A percentile compares a stretch with the other conserved stretches of the same genome.
These are phyloP conservation scores for Elysia chlorotica DNA, from an alignment of 1,140 invertebrate genomes.

Conservation along the genomic window DNA sequence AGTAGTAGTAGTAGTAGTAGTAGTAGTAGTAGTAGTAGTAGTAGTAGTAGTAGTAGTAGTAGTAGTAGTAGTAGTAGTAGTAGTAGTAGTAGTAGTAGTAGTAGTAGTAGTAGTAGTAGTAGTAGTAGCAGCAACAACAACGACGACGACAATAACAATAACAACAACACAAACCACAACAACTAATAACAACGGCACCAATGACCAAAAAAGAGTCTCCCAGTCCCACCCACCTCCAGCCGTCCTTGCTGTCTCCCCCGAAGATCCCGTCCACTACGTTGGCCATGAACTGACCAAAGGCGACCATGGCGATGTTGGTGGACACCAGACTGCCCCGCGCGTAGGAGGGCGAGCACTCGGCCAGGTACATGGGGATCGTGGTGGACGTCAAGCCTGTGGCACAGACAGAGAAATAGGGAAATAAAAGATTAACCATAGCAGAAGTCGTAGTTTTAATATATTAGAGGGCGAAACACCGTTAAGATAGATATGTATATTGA, in stretches of 20 bases:
- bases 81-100: background rate
- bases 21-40: background rate
- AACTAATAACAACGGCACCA: too few species aligned
- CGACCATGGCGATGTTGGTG: constrained; percentile 69
- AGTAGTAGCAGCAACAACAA: background rate
- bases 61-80: background rate
- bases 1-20: background rate
- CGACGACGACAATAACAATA: too few species aligned
- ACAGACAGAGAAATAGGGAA: too few species aligned
- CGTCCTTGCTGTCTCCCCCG: constrained; percentile 60
- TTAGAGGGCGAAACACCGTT: too few species aligned
- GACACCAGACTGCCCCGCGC: constrained; percentile 67
- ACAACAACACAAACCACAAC: too few species aligned
- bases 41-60: background rate
- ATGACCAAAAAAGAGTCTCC: too few species aligned
- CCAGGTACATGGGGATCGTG: constrained; percentile 71
- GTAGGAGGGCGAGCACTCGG: constrained; percentile 67
- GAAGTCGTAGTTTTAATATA: too few species aligned
- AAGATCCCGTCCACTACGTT: constrained; percentile 67
- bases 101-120: background rate
- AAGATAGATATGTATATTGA: too few species aligned
- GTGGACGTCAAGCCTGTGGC: constrained; percentile 68
- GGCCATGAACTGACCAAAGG: constrained; percentile 68
- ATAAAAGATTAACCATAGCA: too few species aligned
- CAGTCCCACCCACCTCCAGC: constrained; percentile 65